phyloP scores from a whole-genome alignment of 2,888 invertebrate genomes.

The Leistus spinibarbis region DNA sequence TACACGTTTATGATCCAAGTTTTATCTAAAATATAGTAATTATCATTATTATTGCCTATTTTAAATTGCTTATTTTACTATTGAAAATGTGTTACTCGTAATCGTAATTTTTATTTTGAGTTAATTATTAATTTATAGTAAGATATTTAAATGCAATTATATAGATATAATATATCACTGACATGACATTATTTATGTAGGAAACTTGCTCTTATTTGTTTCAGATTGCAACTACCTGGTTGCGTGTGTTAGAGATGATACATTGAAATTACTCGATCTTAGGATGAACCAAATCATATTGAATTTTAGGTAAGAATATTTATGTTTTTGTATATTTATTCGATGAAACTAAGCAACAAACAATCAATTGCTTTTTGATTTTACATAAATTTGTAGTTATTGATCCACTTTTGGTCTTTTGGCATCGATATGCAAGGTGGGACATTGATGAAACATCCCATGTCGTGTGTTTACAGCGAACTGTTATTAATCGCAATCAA shows the following conservation, averaged over 20 bases:
- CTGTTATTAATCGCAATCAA: conserved; percentile 18
- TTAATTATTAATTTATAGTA: too few relatives aligned
- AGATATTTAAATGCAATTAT: too few relatives aligned
- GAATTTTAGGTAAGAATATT: conserved; percentile 78
- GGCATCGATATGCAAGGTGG: too few relatives aligned
- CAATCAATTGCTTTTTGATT: neutral
- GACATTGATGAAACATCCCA: neutral
- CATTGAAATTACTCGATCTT: conserved; percentile 91
- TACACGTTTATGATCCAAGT: neutral
- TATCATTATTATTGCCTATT: too few relatives aligned
- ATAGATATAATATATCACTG: too few relatives aligned
- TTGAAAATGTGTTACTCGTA: too few relatives aligned
- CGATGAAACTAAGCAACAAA: neutral
- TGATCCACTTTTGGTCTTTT: too few relatives aligned
- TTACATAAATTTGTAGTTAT: neutral
- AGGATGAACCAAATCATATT: conserved; percentile 91
- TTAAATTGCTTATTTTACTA: neutral
- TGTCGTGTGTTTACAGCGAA: conserved; percentile 14
- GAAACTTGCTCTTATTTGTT: conserved; percentile 58
- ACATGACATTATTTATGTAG: too few relatives aligned
- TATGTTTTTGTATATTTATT: too few relatives aligned
- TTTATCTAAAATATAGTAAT: neutral
- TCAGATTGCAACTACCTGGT: conserved; percentile 88
- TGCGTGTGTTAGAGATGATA: conserved; percentile 94
- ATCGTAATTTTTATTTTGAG: too few relatives aligned